Base-by-base conservation (phyloP, 2,888 invertebrate genomes). In the Trachelus troglodyta region DNA sequence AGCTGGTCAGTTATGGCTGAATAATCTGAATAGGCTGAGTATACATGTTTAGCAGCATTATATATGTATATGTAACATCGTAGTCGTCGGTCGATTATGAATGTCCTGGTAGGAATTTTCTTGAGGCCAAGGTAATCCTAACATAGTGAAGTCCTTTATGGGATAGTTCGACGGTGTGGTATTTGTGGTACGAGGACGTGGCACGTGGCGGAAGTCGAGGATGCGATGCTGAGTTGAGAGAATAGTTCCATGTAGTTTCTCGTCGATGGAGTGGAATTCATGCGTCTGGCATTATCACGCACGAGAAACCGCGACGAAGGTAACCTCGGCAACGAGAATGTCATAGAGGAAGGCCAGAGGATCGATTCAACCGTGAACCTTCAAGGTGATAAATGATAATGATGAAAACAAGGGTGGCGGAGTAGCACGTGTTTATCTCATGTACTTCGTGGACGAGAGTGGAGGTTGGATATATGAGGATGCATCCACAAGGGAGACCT, bases 341-440 rank as follows among this genome's bases (percentile, higher is more conserved):
- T 30, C 74, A 34, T n/a, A 83, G 75, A 76, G 77, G 86, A 87
- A 90, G 88, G 88, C 85, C 87, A 12, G 12, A 33, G 85, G 89
- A 91, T 91, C 88, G 91, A 91, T 90, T 89, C 86, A 88, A 85
- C 91, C 91, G 87, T 91, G 91, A 91, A 91, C 90, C 89, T 90
- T 88, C 85, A 69, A 33, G 31, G 73, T 56, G 56, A 75, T 75
- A 75, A 78, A 75, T 78, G 69, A 78, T 73, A 73, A 75, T 68
- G 35, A 12, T 74, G 74, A 31, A n/a, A 74, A 34, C 71, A 71
- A 31, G 33, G 71, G 33, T 71, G 31, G 4, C 31, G 12, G 33
- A 12, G 71, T 23, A 33, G 71, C 71, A 31, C 71, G 71, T 56
- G 56, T 6, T 56, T 56, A 23, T 56, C 56, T 9, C 23, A 6